Evolutionary conservation across 2,113 vertebrate species (phyloP).

Genomic region (Bucco capensis): DNA sequence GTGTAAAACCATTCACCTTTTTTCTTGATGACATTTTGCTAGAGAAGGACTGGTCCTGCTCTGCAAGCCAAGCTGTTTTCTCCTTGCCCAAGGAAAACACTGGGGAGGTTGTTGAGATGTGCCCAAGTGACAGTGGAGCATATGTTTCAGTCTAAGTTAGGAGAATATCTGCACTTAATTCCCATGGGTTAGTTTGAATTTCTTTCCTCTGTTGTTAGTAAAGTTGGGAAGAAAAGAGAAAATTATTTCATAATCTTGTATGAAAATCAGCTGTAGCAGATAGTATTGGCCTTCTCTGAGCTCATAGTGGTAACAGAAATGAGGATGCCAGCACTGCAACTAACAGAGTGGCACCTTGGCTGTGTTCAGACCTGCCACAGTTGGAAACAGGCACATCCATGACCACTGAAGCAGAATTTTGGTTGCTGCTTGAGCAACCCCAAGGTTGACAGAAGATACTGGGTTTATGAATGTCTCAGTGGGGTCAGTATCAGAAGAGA

Average conservation of each 20-base stretch:
- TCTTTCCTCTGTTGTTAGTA: neutral
- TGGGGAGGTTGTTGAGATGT: neutral
- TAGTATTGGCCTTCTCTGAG: neutral
- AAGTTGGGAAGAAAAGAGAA: neutral
- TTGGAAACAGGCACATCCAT: neutral
- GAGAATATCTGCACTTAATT: neutral
- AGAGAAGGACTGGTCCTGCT: neutral
- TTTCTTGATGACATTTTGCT: neutral
- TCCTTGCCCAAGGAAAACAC: neutral
- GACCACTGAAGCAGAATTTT: neutral
- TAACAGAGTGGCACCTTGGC: neutral
- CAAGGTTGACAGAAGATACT: neutral
- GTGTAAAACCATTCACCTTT: neutral
- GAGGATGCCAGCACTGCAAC: neutral
- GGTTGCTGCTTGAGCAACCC: neutral
- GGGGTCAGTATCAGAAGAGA: neutral
- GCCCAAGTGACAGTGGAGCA: rapidly evolving
- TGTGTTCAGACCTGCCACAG: neutral
- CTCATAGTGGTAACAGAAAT: neutral
- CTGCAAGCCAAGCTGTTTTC: neutral
- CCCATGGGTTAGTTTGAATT: neutral
- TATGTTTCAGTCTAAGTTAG: neutral
- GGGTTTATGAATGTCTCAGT: neutral
- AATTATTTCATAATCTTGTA: neutral
- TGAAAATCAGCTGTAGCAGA: neutral